Percentiles rank a stretch among this genome's conserved stretches.
phyloP scores from a whole-genome alignment of 2,888 invertebrate genomes.

The Adelognathus sp. region DNA sequence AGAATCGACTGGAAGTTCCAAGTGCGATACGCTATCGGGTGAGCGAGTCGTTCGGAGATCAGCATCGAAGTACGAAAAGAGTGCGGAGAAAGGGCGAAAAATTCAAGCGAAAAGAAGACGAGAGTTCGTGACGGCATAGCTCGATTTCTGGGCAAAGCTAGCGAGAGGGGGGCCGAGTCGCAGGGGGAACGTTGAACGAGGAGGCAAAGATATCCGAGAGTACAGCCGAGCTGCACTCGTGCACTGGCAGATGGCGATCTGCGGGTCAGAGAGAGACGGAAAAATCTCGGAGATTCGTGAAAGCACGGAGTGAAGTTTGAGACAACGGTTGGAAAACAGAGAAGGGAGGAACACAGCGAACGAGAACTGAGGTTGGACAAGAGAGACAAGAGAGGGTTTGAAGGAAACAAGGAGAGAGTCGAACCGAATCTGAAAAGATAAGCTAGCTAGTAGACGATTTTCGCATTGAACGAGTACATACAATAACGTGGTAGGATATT shows the following conservation, averaged over 20 bases:
- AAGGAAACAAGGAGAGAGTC: slow-evolving; percentile 39
- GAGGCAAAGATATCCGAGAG: slow-evolving; percentile 56
- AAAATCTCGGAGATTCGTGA: slow-evolving; percentile 44
- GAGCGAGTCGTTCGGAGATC: slow-evolving; percentile 54
- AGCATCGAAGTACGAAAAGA: slow-evolving; percentile 56
- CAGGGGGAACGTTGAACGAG: slow-evolving; percentile 46
- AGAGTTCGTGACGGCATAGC: slow-evolving; percentile 46
- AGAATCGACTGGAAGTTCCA: slow-evolving; percentile 41
- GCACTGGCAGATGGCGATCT: slow-evolving; percentile 51
- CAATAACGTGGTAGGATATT: slow-evolving; percentile 57
- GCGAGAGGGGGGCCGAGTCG: slow-evolving; percentile 8
- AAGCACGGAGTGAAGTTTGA: slow-evolving; percentile 43
- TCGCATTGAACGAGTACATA: slow-evolving; percentile 46
- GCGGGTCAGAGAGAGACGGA: slow-evolving; percentile 43
- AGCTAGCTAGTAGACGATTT: slow-evolving; percentile 45
- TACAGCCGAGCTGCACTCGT: slow-evolving; percentile 44
- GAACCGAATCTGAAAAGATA: slow-evolving; percentile 54
- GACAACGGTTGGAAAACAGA: slow-evolving; percentile 37
- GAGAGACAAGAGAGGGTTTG: slow-evolving; percentile 6
- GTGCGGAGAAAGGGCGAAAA: slow-evolving; percentile 32
- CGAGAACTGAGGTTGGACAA: slow-evolving; percentile 22
- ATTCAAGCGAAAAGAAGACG: slow-evolving; percentile 43
- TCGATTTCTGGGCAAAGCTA: slow-evolving; percentile 54
- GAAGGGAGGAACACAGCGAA: slow-evolving; percentile 25
- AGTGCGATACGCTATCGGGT: slow-evolving; percentile 55